These are phyloP conservation scores for Pseudomugil tenellus DNA, from an alignment of 2,797 vertebrate genomes.

Conservation along the genomic window DNA sequence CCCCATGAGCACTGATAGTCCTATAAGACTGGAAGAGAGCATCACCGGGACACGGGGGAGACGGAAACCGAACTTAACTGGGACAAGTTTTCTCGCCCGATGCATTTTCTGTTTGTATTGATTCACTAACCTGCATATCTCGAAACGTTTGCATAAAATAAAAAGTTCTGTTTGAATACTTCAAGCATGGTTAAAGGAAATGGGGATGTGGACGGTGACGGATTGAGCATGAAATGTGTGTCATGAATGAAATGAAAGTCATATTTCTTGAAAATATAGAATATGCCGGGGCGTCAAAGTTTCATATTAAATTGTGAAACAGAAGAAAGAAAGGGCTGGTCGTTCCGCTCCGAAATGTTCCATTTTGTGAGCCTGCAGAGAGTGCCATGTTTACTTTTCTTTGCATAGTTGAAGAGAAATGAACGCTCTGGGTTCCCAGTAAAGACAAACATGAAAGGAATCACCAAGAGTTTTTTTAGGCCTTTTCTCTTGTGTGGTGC, in stretches of 20 bases:
- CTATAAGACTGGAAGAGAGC: conserved; percentile 64
- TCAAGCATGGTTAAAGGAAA: conserved; percentile 38
- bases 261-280: conserved; percentile 49
- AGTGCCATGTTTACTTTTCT: conserved; percentile 69
- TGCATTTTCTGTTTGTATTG: conserved; percentile 43
- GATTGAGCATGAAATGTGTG: conserved; percentile 55
- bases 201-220: conserved; percentile 39
- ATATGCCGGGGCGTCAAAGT: conserved; percentile 32
- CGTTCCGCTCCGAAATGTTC: conserved; percentile 62
- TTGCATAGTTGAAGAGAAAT: conserved; percentile 65
- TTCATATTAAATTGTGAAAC: conserved; percentile 64
- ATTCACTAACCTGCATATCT: conserved; percentile 33
- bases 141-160: conserved; percentile 31
- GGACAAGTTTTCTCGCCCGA: conserved; percentile 49
- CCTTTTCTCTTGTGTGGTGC: conserved; percentile 70
- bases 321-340: conserved; percentile 53
- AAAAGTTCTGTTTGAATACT: conserved; percentile 43
- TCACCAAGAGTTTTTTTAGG: conserved; percentile 67
- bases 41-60: conserved; percentile 56
- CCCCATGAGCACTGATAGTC: conserved; percentile 74
- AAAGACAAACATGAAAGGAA: conserved; percentile 78
- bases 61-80: conserved; percentile 56
- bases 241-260: conserved; percentile 66
- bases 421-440: conserved; percentile 59
- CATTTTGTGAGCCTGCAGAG: conserved; percentile 69